These are phyloP conservation scores for Trachelus iudaicus DNA, from an alignment of 2,888 invertebrate species.

Conservation along the genomic window DNA sequence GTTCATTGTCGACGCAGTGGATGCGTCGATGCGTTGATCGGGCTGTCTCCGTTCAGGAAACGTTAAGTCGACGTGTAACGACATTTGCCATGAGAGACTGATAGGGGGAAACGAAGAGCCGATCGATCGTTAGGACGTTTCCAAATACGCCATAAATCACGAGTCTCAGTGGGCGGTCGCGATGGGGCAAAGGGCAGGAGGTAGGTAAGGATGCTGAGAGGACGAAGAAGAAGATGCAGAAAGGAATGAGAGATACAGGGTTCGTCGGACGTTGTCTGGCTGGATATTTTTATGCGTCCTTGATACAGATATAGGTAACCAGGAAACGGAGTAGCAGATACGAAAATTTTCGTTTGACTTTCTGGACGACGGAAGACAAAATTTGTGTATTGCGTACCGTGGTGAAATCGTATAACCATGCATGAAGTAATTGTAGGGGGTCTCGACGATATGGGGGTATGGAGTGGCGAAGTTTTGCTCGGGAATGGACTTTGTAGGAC, in stretches of 20 bases:
- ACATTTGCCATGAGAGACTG: conserved; percentile 28
- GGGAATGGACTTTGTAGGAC: not conserved
- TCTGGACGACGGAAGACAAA: not conserved
- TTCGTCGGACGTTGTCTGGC: not conserved
- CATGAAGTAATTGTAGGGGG: not conserved
- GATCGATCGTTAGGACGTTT: conserved; percentile 41
- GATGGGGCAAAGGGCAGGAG: conserved; percentile 10
- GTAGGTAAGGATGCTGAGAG: conserved; percentile 13
- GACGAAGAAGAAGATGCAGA: not conserved
- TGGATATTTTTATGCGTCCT: not conserved
- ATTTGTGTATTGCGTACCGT: not conserved
- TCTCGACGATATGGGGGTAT: not conserved
- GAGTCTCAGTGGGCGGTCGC: conserved; percentile 15
- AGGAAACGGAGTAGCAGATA: not conserved
- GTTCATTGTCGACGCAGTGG: not conserved
- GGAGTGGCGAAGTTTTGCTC: not conserved
- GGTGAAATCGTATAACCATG: not conserved
- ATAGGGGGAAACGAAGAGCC: conserved; percentile 21
- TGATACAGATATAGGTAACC: not conserved
- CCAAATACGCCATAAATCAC: conserved; percentile 40
- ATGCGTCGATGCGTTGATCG: conserved; percentile 18
- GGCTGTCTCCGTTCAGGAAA: conserved; percentile 56
- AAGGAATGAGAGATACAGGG: not conserved
- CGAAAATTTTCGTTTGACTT: not conserved
- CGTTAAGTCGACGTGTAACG: conserved; percentile 52